Percentiles rank a stretch among this genome's conserved stretches.
These are phyloP conservation scores for Thelaira solivaga DNA, from an alignment of 2,888 invertebrate genomes.

Conservation along the genomic window DNA sequence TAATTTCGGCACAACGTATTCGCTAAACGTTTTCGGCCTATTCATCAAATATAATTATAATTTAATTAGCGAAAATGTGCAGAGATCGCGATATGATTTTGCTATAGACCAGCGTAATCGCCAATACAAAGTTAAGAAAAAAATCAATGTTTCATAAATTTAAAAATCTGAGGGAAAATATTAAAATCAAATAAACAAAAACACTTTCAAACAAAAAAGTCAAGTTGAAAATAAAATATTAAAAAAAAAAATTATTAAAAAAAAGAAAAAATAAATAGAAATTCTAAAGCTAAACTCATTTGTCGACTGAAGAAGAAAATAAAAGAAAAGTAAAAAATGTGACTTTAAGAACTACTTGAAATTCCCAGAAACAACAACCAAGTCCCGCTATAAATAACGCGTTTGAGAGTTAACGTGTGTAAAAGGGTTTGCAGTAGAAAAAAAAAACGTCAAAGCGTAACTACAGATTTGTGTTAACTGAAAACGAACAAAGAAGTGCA, in stretches of 20 bases:
- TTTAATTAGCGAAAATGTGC: slow-evolving; percentile 78
- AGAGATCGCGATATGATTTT: slow-evolving; percentile 78
- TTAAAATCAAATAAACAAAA: slow-evolving; percentile 26
- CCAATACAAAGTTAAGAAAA: slow-evolving; percentile 77
- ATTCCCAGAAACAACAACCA: background rate
- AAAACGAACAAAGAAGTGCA: background rate
- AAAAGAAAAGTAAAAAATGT: slow-evolving; percentile 22
- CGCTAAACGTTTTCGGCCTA: slow-evolving; percentile 75
- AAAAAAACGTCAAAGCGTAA: background rate
- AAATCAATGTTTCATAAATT: slow-evolving; percentile 72
- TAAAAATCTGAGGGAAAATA: slow-evolving; percentile 41
- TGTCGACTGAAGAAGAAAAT: no score
- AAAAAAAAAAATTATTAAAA: slow-evolving; percentile 21
- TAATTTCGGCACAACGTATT: slow-evolving; percentile 77
- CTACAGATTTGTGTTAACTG: background rate
- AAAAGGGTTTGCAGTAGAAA: no score
- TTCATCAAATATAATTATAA: slow-evolving; percentile 75
- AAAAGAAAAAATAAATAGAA: background rate
- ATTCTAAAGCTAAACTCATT: background rate
- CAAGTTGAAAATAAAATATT: slow-evolving; percentile 8
- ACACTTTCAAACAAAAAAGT: background rate
- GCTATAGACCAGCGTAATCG: slow-evolving; percentile 77
- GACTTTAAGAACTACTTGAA: slow-evolving; percentile 22
- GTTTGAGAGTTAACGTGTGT: slow-evolving; percentile 21
- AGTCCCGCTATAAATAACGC: background rate